Evolutionary conservation across 2,888 invertebrate species (phyloP).

Genomic region (Clanis bilineata): DNA sequence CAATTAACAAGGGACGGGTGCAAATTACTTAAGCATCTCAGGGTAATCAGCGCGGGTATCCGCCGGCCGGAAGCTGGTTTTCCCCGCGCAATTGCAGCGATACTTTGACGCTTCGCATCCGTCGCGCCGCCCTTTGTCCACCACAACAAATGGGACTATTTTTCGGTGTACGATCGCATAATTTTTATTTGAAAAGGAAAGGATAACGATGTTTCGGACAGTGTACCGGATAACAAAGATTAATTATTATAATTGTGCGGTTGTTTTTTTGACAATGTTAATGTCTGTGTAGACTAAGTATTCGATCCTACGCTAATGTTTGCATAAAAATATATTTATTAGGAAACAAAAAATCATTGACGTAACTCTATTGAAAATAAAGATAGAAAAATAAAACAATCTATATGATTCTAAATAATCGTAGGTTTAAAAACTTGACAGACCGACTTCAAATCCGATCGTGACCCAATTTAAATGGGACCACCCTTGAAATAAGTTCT

Average conservation of each 20-base stretch:
- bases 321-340: too few species aligned
- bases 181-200: constrained; percentile 1
- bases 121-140: constrained; percentile 51
- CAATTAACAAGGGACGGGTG: constrained; percentile 71
- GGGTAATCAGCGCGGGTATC: constrained; percentile 54
- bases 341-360: too few species aligned
- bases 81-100: constrained; percentile 48
- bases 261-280: background rate
- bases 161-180: constrained; percentile 34
- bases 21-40: constrained; percentile 68
- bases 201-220: background rate
- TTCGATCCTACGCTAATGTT: too few species aligned
- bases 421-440: too few species aligned
- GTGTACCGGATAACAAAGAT: background rate
- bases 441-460: too few species aligned
- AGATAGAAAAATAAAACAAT: too few species aligned
- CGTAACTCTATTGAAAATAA: too few species aligned
- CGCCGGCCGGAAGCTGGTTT: constrained; percentile 53
- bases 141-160: constrained; percentile 44
- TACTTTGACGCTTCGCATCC: constrained; percentile 46
- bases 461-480: too few species aligned
- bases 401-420: too few species aligned
- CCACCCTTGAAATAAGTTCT: too few species aligned
- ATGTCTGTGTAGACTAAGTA: background rate
- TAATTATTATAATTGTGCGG: background rate